Base-by-base conservation (phyloP, 1,140 invertebrate species). In the Amyelois transitella region DNA sequence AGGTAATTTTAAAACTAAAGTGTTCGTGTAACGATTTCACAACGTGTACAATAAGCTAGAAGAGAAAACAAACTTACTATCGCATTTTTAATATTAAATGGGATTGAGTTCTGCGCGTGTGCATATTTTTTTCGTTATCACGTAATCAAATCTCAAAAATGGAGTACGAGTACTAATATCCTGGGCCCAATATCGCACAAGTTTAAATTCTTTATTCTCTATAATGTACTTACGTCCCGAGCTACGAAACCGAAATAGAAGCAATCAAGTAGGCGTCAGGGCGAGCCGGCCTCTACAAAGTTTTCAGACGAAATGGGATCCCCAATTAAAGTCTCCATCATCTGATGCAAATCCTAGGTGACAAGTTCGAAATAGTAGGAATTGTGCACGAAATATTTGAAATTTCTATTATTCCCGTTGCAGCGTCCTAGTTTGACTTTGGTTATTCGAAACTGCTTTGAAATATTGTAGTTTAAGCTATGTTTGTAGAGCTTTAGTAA, bases 291-390 rank as follows among this genome's bases (percentile, higher is more conserved):
- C 21, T 20, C 18, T 20, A 14, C 12, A 47, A 58, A 58, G 32
- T 60, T 64, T 55, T 54, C 53, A 49, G 57, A 52, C 55, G 58
- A 55, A 55, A 57, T 52, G 55, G 58, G 43, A 65, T 65, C 59
- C 60, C 52, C 60, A 65, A 65, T 65, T 65, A 65, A 65, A 60
- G 28, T 49, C 50, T 28, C 53, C n/a, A 38, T 38, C 32, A 38
- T 14, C n/a, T 14, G n/a, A 14, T 38, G 32, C 32, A 38, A 14
- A 32, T 38, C n/a, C 32, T 38, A 38, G 32, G 17, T 38, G 12
- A 38, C 1, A 28, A 28, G 25, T 28, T 28, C 7, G 7, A 28
- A 28, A 28, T 28, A 8, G 7, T 32, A 8, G 32, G 12, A 38
- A 32, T 10, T 4, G 10, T 14, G n/a, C 32, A 6, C 10, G 8